Evolutionary conservation across 1,140 invertebrate genomes (phyloP).

Genomic region (Glomeris maerens): DNA sequence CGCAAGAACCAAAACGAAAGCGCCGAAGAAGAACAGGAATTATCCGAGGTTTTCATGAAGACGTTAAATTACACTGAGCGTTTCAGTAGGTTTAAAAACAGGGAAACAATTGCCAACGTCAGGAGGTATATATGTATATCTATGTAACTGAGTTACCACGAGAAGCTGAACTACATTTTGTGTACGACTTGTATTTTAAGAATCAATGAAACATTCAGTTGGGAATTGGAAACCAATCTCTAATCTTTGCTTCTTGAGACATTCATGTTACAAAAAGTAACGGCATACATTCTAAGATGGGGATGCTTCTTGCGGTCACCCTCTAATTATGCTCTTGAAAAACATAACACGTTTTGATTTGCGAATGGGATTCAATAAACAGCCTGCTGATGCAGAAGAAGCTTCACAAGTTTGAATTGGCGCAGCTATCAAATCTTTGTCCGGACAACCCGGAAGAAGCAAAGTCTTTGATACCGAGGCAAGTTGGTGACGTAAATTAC

Average conservation of each 20-base stretch:
- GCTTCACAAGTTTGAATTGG: slow-evolving; percentile 96
- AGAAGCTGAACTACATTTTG: too few species aligned
- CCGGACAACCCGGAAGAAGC: slow-evolving; percentile 96
- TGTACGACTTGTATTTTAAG: too few species aligned
- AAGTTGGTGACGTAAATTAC: too few species aligned
- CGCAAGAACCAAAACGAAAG: slow-evolving; percentile 94
- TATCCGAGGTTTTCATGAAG: slow-evolving; percentile 97
- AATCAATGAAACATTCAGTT: too few species aligned
- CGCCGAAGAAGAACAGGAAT: slow-evolving; percentile 94
- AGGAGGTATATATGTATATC: slow-evolving; percentile 52
- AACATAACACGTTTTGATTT: too few species aligned
- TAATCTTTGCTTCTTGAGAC: too few species aligned
- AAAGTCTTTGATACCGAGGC: slow-evolving; percentile 87
- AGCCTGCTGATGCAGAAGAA: slow-evolving; percentile 89
- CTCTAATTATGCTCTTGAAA: too few species aligned
- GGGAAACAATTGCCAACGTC: slow-evolving; percentile 91
- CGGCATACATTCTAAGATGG: too few species aligned
- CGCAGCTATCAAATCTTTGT: slow-evolving; percentile 91
- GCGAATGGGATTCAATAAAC: slow-evolving; percentile 30
- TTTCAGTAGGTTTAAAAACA: slow-evolving; percentile 94
- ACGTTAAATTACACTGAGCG: slow-evolving; percentile 90
- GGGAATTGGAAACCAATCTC: too few species aligned
- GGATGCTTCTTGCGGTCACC: too few species aligned
- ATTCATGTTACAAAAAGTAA: too few species aligned
- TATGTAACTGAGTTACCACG: too few species aligned